These are phyloP conservation scores for Coptodon rendalli DNA, from an alignment of 2,113 vertebrate genomes.

Conservation along the genomic window DNA sequence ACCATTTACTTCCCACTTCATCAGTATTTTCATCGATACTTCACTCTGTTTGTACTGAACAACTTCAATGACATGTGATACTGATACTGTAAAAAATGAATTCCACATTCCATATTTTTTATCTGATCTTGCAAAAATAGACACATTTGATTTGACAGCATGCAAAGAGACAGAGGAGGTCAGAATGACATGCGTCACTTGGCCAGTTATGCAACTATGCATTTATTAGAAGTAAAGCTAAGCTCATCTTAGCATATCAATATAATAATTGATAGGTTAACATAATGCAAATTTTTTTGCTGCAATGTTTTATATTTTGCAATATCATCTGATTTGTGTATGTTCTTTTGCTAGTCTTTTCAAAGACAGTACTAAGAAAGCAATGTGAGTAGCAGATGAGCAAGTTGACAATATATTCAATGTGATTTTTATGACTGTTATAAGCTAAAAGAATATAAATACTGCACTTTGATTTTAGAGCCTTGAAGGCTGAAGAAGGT, in stretches of 20 bases:
- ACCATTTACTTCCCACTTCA: not conserved
- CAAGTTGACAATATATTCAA: not conserved
- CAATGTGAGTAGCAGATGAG: not conserved
- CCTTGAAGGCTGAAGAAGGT: not conserved
- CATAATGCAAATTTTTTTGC: not conserved
- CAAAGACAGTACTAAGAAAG: not conserved
- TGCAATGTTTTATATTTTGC: not conserved
- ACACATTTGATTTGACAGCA: not conserved
- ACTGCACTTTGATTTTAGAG: not conserved
- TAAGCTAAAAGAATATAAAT: not conserved
- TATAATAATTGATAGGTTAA: not conserved
- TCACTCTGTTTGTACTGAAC: not conserved
- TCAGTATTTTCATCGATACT: not conserved
- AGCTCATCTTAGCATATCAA: not conserved
- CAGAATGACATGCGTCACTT: not conserved
- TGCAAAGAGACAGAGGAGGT: not conserved
- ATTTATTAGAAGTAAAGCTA: not conserved
- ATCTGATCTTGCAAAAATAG: not conserved
- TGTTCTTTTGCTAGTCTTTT: not conserved
- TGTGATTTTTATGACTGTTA: not conserved
- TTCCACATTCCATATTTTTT: not conserved
- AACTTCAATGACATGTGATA: not conserved
- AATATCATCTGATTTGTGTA: not conserved
- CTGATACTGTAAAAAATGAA: not conserved
- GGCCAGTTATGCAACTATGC: not conserved